These are phyloP conservation scores for Pogonophryne albipinna DNA, from an alignment of 2,797 vertebrate species.

Conservation along the genomic window DNA sequence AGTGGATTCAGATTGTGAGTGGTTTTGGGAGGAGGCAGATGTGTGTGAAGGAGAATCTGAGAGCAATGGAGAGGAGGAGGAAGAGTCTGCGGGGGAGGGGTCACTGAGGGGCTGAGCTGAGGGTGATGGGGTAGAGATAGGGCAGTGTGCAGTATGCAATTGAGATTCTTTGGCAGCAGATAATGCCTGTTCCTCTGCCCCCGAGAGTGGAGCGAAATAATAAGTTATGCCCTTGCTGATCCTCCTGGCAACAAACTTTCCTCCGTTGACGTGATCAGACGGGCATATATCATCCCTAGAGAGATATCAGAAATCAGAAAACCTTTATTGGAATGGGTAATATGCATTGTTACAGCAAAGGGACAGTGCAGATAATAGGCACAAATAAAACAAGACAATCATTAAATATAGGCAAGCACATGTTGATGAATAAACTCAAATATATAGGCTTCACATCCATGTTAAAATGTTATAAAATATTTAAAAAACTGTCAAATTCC, in stretches of 20 bases:
- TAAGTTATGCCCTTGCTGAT: conserved; percentile 68
- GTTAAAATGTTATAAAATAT: too few species aligned
- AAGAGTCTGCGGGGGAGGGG: not conserved
- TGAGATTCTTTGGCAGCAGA: conserved; percentile 21
- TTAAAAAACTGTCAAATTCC: too few species aligned
- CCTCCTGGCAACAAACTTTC: conserved; percentile 31
- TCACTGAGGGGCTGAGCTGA: not conserved
- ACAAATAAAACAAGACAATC: too few species aligned
- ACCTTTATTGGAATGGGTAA: too few species aligned
- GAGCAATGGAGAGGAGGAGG: conserved; percentile 22
- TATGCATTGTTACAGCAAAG: too few species aligned
- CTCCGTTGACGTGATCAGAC: conserved; percentile 5
- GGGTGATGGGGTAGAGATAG: not conserved
- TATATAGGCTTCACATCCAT: too few species aligned
- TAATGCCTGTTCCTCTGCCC: fast-evolving
- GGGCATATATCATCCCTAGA: conserved; percentile 23
- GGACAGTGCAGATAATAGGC: too few species aligned
- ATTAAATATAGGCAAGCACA: too few species aligned
- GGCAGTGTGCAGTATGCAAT: not conserved
- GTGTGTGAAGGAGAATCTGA: conserved; percentile 27
- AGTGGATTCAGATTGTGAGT: not conserved
- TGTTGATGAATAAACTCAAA: too few species aligned
- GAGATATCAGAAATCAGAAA: conserved; percentile 3
- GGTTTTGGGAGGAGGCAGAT: not conserved
- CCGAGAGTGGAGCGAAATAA: conserved; percentile 36